Evolutionary conservation across 2,888 invertebrate species (phyloP), one percentile per base, ranked within the genome.

Genomic region (Chirona hameri): DNA sequence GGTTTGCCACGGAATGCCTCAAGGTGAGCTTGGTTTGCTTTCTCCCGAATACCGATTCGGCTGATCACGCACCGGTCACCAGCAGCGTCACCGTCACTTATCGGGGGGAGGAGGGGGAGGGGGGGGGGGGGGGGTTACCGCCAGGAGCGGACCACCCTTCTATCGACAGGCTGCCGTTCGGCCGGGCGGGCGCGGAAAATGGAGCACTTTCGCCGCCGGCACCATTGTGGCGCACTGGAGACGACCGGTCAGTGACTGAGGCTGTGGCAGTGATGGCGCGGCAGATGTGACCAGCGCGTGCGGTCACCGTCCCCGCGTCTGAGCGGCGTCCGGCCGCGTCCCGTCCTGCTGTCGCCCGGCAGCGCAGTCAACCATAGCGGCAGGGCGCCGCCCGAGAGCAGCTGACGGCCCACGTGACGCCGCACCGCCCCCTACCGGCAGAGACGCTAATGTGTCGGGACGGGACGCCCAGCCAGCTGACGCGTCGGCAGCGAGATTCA

Each of bases 331-430:
- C 57, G 57, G 57, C 18, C 57, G 57, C 18, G 69, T 10, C 69
- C 29, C 29, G 69, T 15, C 69, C 69, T 69, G 27, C 69, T 69
- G 69, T 69, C 69, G 69, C 69, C 29, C 5, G 27, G 18, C 69
- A 14, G 69, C 12, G 10, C 69, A 69, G 69, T n/a, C 69, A 69
- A 69, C n/a, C 69, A 69, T 69, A n/a, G 69, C 69, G 29, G 69
- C 65, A 27, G 69, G 69, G n/a, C n/a, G n/a, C n/a, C n/a, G n/a
- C n/a, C n/a, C n/a, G n/a, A n/a, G n/a, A n/a, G n/a, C 69, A 69
- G 29, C 69, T 69, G 69, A 69, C 69, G 69, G n/a, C 29, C 14
- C 4, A n/a, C 69, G 69, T 60, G 60, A 15, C 15, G 69, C 29
- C 5, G 69, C 27, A 10, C 60, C n/a, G 21, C 57, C 57, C 57